Base-by-base conservation (phyloP, 2,888 invertebrate species). In the Liopterus haemorrhoidalis region DNA sequence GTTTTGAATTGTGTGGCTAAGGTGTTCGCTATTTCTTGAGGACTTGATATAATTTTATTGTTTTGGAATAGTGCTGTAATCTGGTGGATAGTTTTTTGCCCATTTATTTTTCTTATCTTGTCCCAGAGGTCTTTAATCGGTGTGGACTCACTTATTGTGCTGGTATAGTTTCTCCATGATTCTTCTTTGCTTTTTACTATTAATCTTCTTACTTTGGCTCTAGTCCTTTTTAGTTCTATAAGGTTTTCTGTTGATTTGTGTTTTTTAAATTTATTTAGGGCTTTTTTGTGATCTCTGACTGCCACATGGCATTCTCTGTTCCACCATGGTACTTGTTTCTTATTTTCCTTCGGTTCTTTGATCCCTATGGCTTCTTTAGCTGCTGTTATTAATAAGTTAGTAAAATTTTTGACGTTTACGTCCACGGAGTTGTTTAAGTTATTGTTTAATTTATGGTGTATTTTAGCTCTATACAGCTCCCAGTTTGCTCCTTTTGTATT, bases 241-340 rank as follows among this genome's bases (percentile, higher is more conserved):
- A 31, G 14, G 18, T 31, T 31, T 31, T 31, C 31, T 31, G 15
- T 15, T 3, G n/a, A 16, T 31, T 12, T 15, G 12, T 31, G 31
- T 12, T 9, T 31, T 12, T 9, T 31, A 14, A 16, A 31, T 31
- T 12, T 9, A 9, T 31, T 16, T 9, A 31, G 31, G 15, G 31
- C 14, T 31, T 31, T 31, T 12, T 31, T 31, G 9, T 31, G 8
- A 8, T 31, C 18, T 12, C 18, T 31, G 3, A 3, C 18, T 4
- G 31, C 31, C 8, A 8, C 18, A 16, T 31, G 15, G 14, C 31
- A 31, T 5, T 8, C 8, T 3, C 14, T 8, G 8, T 27, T 27
- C 28, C 28, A 27, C 28, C 28, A 27, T 14, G 31, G 31, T 6
- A 31, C 31, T 31, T 31, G 5, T 31, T 31, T 31, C 18, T 12